phyloP scores from a whole-genome alignment of 2,888 invertebrate species.

The Macrophya alboannulata region DNA sequence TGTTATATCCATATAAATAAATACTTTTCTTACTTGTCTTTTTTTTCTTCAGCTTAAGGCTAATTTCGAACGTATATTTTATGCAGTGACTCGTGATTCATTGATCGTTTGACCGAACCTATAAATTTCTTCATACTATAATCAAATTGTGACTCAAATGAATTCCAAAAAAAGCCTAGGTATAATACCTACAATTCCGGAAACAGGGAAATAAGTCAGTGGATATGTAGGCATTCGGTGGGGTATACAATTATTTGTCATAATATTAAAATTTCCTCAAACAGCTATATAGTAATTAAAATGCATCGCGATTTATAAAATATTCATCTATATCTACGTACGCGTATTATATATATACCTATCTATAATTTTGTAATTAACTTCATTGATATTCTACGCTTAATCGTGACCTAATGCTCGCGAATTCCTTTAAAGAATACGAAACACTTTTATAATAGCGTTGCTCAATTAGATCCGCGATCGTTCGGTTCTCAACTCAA shows the following conservation, averaged over 20 bases:
- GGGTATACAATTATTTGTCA: no score
- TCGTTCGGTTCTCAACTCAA: background rate
- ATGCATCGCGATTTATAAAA: no score
- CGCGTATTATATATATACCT: no score
- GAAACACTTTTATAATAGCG: background rate
- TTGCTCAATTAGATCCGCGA: background rate
- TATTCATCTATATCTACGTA: no score
- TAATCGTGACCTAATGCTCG: constrained; percentile 21
- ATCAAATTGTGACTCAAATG: no score
- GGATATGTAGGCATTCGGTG: no score
- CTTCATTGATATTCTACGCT: constrained; percentile 11
- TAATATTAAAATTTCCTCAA: no score
- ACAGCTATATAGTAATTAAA: no score
- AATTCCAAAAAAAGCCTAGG: no score
- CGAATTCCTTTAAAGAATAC: constrained; percentile 1
- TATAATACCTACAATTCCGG: no score
- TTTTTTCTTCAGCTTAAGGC: background rate
- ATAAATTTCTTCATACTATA: background rate
- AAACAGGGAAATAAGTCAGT: no score
- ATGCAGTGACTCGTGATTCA: background rate
- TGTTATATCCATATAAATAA: background rate
- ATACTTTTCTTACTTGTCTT: background rate
- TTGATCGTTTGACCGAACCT: background rate
- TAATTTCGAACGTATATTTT: background rate
- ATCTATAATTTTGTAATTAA: background rate